Evolutionary conservation across 2,888 invertebrate species (phyloP).

Genomic region (Chloroclystis v-ata): DNA sequence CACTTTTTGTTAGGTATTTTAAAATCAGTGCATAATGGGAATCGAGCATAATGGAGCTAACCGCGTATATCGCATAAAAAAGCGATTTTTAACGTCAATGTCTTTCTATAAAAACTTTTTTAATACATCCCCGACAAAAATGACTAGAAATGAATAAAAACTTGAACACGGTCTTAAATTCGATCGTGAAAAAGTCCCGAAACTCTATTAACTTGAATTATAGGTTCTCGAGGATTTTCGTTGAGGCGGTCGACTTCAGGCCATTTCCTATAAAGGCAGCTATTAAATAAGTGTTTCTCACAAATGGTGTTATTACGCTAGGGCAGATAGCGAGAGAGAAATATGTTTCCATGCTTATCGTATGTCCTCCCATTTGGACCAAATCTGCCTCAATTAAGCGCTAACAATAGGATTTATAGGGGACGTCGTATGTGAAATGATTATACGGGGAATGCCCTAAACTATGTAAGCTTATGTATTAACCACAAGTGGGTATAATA

Average conservation of each 20-base stretch:
- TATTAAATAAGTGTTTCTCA: slow-evolving; percentile 63
- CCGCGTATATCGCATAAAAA: too few species aligned
- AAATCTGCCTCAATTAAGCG: slow-evolving; percentile 38
- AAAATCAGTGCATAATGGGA: too few species aligned
- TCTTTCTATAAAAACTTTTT: neutral
- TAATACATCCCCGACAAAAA: neutral
- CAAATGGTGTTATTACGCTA: slow-evolving; percentile 54
- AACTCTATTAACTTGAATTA: slow-evolving; percentile 72
- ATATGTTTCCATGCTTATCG: slow-evolving; percentile 51
- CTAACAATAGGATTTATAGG: slow-evolving; percentile 32
- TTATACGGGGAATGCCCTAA: slow-evolving; percentile 12
- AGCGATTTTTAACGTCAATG: neutral
- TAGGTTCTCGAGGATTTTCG: slow-evolving; percentile 65
- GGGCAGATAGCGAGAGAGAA: slow-evolving; percentile 51
- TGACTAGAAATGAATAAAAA: slow-evolving; percentile 31
- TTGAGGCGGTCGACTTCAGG: slow-evolving; percentile 65
- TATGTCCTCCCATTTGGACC: slow-evolving; percentile 34
- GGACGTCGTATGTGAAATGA: slow-evolving; percentile 25
- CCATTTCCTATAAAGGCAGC: slow-evolving; percentile 56
- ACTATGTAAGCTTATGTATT: neutral
- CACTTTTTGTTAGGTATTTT: too few species aligned
- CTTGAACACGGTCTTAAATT: slow-evolving; percentile 46
- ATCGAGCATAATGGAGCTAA: too few species aligned
- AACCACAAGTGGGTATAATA: too few species aligned
- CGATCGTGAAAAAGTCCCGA: slow-evolving; percentile 44